Percentiles rank a stretch among this genome's conserved stretches.
phyloP scores from a whole-genome alignment of 2,888 invertebrate genomes.

The Anagyrus pseudococci region DNA sequence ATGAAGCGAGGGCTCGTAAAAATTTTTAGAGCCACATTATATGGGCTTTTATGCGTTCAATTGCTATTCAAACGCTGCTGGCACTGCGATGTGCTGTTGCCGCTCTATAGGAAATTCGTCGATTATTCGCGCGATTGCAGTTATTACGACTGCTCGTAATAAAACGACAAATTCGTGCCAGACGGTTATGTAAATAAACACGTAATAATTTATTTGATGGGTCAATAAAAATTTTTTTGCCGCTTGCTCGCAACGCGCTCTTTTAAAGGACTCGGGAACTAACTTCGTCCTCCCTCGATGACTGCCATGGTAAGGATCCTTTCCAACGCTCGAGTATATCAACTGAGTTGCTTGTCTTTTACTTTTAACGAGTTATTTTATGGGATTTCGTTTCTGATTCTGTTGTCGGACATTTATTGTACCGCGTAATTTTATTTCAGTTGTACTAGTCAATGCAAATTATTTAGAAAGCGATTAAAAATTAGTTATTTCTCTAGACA shows the following conservation, averaged over 20 bases:
- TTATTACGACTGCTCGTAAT: not conserved
- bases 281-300: slow-evolving; percentile 2
- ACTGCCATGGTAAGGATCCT: slow-evolving; percentile 30
- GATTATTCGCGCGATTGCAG: no score
- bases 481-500: no score
- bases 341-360: no score
- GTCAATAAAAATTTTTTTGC: slow-evolving; percentile 16
- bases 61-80: not conserved
- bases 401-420: no score
- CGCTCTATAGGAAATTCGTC: no score
- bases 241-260: slow-evolving; percentile 31
- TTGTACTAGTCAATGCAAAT: no score
- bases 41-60: not conserved
- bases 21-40: slow-evolving; percentile 22
- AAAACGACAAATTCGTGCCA: not conserved
- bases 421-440: no score
- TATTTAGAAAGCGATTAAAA: no score
- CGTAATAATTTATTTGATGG: not conserved
- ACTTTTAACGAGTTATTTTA: no score
- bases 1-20: slow-evolving; percentile 13
- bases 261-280: slow-evolving; percentile 26
- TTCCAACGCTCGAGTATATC: slow-evolving; percentile 9
- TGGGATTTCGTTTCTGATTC: no score
- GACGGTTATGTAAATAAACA: not conserved
- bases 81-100: no score